phyloP scores from a whole-genome alignment of 2,888 invertebrate genomes.

The Drosophila neutralis region DNA sequence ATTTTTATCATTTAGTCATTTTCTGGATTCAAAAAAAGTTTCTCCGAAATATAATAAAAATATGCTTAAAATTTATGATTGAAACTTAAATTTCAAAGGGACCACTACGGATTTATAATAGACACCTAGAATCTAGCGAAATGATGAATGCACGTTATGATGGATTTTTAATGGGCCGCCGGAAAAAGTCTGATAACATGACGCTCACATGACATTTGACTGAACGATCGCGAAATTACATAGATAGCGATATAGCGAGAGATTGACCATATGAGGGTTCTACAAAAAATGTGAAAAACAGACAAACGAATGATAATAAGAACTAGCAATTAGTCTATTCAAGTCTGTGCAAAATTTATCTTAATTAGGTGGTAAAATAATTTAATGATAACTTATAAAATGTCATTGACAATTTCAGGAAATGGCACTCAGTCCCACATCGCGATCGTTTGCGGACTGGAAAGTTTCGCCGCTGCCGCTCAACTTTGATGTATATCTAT shows the following conservation, averaged over 20 bases:
- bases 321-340: neutral
- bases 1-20: conserved; percentile 63
- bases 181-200: conserved; percentile 46
- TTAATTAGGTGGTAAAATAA: neutral
- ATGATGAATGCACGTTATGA: conserved; percentile 38
- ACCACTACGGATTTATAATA: conserved; percentile 16
- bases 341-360: neutral
- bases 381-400: neutral
- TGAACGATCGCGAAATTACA: conserved; percentile 36
- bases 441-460: conserved; percentile 89
- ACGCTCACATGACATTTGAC: conserved; percentile 58
- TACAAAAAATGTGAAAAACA: neutral
- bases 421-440: conserved; percentile 87
- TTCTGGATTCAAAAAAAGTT: conserved; percentile 38
- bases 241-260: conserved; percentile 34
- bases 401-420: conserved; percentile 85
- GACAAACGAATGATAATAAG: neutral
- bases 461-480: conserved; percentile 88
- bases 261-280: neutral
- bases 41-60: neutral
- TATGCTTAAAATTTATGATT: conserved; percentile 31
- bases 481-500: conserved; percentile 89
- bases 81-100: conserved; percentile 24
- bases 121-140: conserved; percentile 11
- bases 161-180: conserved; percentile 34